These are phyloP conservation scores for Nemurella pictetii DNA, from an alignment of 2,888 invertebrate species.

Conservation along the genomic window DNA sequence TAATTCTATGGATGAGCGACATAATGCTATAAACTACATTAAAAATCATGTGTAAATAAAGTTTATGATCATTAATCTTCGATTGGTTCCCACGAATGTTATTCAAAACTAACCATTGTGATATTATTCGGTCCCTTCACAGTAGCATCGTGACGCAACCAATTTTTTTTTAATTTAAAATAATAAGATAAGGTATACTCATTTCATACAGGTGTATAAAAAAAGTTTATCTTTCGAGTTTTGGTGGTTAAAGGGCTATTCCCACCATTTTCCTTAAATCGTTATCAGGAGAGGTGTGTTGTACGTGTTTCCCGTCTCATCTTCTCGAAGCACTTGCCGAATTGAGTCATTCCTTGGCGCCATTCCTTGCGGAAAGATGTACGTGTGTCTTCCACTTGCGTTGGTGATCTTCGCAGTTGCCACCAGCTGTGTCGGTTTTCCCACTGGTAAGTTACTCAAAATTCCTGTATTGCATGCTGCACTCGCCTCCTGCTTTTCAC, in stretches of 20 bases:
- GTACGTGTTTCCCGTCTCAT: not conserved
- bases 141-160: not conserved
- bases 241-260: not conserved
- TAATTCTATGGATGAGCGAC: no score
- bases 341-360: not conserved
- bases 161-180: not conserved
- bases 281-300: not conserved
- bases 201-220: not conserved
- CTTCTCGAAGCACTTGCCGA: not conserved
- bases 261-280: not conserved
- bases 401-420: not conserved
- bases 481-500: no score
- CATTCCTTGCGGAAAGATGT: not conserved
- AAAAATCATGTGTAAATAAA: no score
- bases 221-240: not conserved
- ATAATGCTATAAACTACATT: no score
- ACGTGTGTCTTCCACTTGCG: not conserved
- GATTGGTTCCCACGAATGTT: no score
- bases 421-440: not conserved
- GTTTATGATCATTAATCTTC: no score
- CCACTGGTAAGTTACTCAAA: not conserved
- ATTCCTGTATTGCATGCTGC: no score
- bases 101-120: no score
- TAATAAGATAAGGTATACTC: not conserved
- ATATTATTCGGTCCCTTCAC: no score